Base-by-base conservation (phyloP, 1,140 invertebrate species). In the Drosophila cardini region DNA sequence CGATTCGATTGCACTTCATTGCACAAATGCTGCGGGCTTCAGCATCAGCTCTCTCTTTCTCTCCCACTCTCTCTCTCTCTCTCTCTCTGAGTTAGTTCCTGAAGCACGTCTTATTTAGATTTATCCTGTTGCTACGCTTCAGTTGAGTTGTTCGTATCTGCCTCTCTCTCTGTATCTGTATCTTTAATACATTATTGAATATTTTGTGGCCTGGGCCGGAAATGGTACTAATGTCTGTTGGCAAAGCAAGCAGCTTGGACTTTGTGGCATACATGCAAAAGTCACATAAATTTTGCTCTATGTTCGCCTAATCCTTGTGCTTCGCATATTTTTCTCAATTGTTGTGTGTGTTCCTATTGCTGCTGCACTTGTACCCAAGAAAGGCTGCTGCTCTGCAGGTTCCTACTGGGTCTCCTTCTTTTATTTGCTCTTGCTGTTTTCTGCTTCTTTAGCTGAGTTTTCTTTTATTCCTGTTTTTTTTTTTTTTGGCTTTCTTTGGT, bases 71-170 rank as follows among this genome's bases (percentile, higher is more conserved):
- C n/a, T n/a, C n/a, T n/a, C n/a, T n/a, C n/a, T n/a, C 46, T 50
- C 18, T 16, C 18, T 53, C 43, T 61, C 21, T 26, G 4, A 26
- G 21, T 26, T 16, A 58, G 40, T 36, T 57, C 53, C 75, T 86
- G 60, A 72, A 80, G 84, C 83, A 87, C 83, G 83, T 87, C 83
- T 87, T 87, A 87, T 79, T 87, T 87, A 87, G 83, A 87, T 87
- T 87, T 87, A 87, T 87, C 84, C 83, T 63, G 68, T 61, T 87
- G 76, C 82, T 78, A 69, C 82, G 82, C 83, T 87, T 87, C 82
- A 86, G 72, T 86, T 87, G 82, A 86, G 83, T 86, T 86, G 83
- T 86, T 83, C 84, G 78, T 72, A 84, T 76, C 36, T 58, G 63
- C 72, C 61, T 63, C 62, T 69, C 67, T 76, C 60, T 46, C 55